These are phyloP conservation scores for Glossosoma conforme DNA, from an alignment of 1,140 invertebrate genomes.

Conservation along the genomic window DNA sequence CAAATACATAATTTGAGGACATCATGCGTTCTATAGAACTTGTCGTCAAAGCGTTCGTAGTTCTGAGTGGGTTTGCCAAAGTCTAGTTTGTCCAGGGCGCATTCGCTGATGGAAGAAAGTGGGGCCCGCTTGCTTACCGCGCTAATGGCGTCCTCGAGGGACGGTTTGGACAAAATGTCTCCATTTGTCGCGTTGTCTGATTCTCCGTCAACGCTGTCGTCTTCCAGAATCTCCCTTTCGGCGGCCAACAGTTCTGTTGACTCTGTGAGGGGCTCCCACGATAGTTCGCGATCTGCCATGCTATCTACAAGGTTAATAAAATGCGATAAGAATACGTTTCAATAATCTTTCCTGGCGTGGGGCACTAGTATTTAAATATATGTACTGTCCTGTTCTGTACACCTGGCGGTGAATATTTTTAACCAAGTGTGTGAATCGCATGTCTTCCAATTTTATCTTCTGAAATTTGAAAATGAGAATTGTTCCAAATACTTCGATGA, in stretches of 20 bases:
- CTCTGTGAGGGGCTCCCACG: conserved; percentile 49
- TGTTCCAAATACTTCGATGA: too few relatives aligned
- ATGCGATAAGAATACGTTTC: neutral
- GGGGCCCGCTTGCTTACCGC: conserved; percentile 41
- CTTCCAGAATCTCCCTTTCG: conserved; percentile 50
- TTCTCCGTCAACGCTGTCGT: conserved; percentile 47
- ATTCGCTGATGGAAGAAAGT: conserved; percentile 41
- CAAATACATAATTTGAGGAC: too few relatives aligned
- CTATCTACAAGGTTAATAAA: conserved; percentile 33
- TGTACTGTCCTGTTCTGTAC: too few relatives aligned
- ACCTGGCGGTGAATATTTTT: too few relatives aligned
- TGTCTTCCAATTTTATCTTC: too few relatives aligned
- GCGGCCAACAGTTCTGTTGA: conserved; percentile 48
- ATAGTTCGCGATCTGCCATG: conserved; percentile 43
- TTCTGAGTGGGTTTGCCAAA: conserved; percentile 24
- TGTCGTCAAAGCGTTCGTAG: conserved; percentile 23
- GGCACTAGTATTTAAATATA: too few relatives aligned
- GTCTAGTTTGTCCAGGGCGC: conserved; percentile 34
- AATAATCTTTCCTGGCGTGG: too few relatives aligned
- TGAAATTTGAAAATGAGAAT: too few relatives aligned
- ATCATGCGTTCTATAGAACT: conserved; percentile 18
- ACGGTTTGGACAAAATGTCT: conserved; percentile 33
- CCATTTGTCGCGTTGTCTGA: conserved; percentile 39
- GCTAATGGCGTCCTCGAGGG: too few relatives aligned
- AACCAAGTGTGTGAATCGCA: too few relatives aligned